Conservation (phyloP, 2,797 vertebrate species). For the Halcyon smyrnensis region DNA sequence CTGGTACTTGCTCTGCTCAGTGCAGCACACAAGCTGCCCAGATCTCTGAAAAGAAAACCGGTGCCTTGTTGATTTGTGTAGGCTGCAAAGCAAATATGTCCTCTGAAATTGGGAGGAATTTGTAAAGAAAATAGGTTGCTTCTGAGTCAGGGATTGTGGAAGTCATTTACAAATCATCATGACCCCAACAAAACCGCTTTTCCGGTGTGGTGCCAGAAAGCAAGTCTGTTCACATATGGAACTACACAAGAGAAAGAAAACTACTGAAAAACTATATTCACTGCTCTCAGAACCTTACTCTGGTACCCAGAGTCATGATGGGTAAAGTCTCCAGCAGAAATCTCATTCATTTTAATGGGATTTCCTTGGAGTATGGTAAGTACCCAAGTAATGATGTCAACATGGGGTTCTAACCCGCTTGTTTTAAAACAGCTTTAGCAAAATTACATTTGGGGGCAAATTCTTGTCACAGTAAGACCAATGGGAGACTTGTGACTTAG, state of each 20-base stretch:
- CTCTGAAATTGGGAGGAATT: background rate
- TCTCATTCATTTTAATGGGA: background rate
- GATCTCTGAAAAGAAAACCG: background rate
- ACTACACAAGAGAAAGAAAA: background rate
- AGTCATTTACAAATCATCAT: background rate
- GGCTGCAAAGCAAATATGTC: background rate
- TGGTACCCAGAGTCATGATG: fast-evolving
- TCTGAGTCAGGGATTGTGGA: background rate
- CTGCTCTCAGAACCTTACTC: background rate
- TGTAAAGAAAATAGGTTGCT: background rate
- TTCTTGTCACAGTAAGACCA: background rate
- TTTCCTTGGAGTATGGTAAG: background rate
- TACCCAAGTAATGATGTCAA: background rate
- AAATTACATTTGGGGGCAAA: background rate
- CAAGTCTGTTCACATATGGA: background rate
- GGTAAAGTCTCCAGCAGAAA: background rate
- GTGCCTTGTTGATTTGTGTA: background rate
- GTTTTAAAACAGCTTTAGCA: background rate
- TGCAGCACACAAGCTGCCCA: background rate
- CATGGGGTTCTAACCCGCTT: background rate
- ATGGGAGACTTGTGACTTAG: background rate
- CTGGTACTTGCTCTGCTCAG: background rate
- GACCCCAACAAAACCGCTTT: background rate
- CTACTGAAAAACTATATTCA: background rate
- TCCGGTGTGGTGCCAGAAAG: background rate